Base-by-base conservation (phyloP, 2,888 invertebrate species). In the Drosophila meridionalis region DNA sequence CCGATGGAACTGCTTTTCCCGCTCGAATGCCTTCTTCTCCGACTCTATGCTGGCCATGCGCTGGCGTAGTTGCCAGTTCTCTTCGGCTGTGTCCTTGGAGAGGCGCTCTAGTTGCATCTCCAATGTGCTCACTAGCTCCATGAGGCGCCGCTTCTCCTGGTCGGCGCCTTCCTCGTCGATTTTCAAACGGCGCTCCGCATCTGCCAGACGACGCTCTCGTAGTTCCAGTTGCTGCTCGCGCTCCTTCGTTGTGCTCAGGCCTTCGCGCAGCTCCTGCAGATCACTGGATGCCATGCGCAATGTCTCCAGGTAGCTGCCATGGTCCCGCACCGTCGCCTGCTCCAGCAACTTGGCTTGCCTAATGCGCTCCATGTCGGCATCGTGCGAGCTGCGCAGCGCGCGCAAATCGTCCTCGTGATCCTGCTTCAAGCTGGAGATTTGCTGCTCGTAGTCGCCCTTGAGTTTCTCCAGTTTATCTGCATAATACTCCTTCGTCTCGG, bases 41-140 rank as follows among this genome's bases (percentile, higher is more conserved):
- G 91, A 91, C 64, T 93, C 93, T 4, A 93, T 68, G 7, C 90
- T 82, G n/a, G 92, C 80, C 81, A 93, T 79, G 64, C 92, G 92
- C 77, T 93, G 93, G 0, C 93, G 87, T 14, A 93, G 61, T 40
- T 91, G 87, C 93, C 93, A 93, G 61, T 92, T 93, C 43, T 93
- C 93, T 52, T 93, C 93, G 0, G 92, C 90, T 0, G 92, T 83
- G 11, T 92, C 92, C 63, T 92, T 92, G 1, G 92, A 90, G 0
- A 93, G 73, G 9, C 90, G 90, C 4, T 66, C 74, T 45, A 93
- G 69, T 69, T 93, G 93, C 20, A 87, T 61, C 68, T 93, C 93
- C 36, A 93, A 70, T 6, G 90, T 92, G 63, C 92, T 88, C 0
- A 93, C 93, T 42, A 93, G 69, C n/a, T 92, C 90, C 89, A 93